phyloP scores from a whole-genome alignment of 2,888 invertebrate species.

The Eupithecia subumbrata region DNA sequence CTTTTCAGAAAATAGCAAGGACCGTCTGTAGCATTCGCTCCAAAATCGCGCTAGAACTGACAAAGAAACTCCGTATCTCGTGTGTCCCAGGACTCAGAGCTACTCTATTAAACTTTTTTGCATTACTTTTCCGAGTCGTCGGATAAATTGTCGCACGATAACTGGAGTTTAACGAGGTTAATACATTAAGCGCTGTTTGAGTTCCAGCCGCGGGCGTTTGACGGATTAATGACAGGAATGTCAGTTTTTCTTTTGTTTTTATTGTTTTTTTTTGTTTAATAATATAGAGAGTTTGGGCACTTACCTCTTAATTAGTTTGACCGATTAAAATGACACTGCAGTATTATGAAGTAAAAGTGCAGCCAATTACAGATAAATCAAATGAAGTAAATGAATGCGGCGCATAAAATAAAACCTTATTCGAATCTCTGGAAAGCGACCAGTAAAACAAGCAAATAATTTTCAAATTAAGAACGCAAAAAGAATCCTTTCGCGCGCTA shows the following conservation, averaged over 20 bases:
- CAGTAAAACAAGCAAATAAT: conserved; percentile 40
- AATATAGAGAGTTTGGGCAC: not conserved
- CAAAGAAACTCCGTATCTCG: conserved; percentile 45
- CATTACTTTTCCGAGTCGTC: conserved; percentile 64
- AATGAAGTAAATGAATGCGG: not conserved
- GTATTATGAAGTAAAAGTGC: not conserved
- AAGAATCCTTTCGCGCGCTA: conserved; percentile 64
- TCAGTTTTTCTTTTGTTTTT: conserved; percentile 33
- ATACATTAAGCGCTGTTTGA: conserved; percentile 77
- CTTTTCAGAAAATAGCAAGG: not conserved
- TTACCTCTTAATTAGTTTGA: not conserved
- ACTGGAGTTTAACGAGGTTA: conserved; percentile 76
- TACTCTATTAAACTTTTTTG: conserved; percentile 77
- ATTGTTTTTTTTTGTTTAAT: conserved; percentile 9
- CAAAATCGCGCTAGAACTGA: conserved; percentile 34
- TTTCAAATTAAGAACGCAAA: conserved; percentile 42
- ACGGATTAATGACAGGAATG: conserved; percentile 50
- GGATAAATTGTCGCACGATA: conserved; percentile 78
- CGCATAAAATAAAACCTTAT: not conserved
- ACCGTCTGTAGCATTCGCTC: conserved; percentile 10
- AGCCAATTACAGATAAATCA: not conserved
- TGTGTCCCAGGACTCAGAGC: conserved; percentile 51
- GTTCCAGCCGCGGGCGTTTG: conserved; percentile 60
- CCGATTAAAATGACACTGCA: not conserved
- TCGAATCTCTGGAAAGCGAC: conserved; percentile 18